These are phyloP conservation scores for Fringilla coelebs DNA, from an alignment of 2,797 vertebrate genomes.

Conservation along the genomic window DNA sequence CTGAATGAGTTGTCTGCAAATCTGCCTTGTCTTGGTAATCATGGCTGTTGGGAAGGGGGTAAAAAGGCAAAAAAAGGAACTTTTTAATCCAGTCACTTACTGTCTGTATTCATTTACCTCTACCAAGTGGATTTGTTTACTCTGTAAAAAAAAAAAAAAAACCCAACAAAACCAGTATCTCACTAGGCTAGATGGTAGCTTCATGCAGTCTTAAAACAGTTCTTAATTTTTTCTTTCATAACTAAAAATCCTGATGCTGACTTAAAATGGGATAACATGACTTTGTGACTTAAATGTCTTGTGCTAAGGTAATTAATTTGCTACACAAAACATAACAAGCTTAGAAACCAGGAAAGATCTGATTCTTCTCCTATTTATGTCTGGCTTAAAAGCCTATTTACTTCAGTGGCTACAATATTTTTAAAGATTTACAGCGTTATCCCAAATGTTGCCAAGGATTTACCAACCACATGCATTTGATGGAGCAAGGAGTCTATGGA, in stretches of 20 bases:
- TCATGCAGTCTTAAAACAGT: neutral
- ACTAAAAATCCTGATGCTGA: neutral
- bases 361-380: neutral
- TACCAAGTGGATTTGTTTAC: neutral
- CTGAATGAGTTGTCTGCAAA: neutral
- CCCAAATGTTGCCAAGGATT: neutral
- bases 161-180: neutral
- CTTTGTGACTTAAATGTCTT: neutral
- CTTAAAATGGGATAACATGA: neutral
- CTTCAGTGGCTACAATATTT: neutral
- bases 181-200: neutral
- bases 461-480: neutral
- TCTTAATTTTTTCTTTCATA: slow-evolving; percentile 1
- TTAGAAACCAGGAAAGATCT: neutral
- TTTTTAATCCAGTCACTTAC: neutral
- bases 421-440: neutral
- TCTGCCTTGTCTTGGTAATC: neutral
- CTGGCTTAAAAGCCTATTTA: slow-evolving; percentile 1
- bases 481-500: neutral
- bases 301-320: neutral
- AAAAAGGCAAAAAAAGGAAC: neutral
- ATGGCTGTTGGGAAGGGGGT: neutral
- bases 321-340: neutral
- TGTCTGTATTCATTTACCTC: neutral
- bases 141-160: neutral